Evolutionary conservation across 2,888 invertebrate genomes (phyloP).

Genomic region (Scaptomyza tumidula): DNA sequence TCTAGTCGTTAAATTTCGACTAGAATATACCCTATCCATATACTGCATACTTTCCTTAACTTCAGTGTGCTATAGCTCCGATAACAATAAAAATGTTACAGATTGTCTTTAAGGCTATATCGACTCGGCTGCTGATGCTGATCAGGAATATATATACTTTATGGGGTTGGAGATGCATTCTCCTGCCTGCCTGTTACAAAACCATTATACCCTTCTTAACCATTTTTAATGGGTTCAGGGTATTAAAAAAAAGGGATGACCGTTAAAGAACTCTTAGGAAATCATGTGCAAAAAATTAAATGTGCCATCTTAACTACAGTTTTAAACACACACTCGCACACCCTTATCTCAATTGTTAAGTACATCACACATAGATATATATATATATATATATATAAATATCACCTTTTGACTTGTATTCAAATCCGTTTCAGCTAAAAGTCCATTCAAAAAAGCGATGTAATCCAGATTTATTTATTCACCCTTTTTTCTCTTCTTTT

Average conservation of each 20-base stretch:
- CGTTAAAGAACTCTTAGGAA: not conserved
- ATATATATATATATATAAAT: not conserved
- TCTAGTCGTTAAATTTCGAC: too few relatives aligned
- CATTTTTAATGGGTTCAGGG: too few relatives aligned
- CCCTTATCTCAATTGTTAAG: not conserved
- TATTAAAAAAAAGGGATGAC: not conserved
- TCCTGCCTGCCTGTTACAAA: too few relatives aligned
- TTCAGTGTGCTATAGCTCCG: too few relatives aligned
- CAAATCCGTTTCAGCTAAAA: conserved; percentile 48
- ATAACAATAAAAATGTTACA: too few relatives aligned
- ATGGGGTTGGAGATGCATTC: too few relatives aligned
- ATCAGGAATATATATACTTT: too few relatives aligned
- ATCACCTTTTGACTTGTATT: conserved; percentile 16
- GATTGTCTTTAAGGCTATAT: too few relatives aligned
- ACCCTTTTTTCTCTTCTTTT: not conserved
- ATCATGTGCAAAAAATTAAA: conserved; percentile 22
- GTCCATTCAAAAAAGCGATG: conserved; percentile 23
- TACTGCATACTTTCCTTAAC: too few relatives aligned
- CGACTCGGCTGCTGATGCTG: too few relatives aligned
- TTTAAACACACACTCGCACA: not conserved
- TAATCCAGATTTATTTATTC: conserved; percentile 14
- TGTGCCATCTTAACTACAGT: conserved; percentile 1
- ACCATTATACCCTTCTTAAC: too few relatives aligned
- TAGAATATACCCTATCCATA: too few relatives aligned
- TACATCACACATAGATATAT: conserved; percentile 1